Conservation (phyloP, 2,113 vertebrate genomes). For the Dipodomys spectabilis region DNA sequence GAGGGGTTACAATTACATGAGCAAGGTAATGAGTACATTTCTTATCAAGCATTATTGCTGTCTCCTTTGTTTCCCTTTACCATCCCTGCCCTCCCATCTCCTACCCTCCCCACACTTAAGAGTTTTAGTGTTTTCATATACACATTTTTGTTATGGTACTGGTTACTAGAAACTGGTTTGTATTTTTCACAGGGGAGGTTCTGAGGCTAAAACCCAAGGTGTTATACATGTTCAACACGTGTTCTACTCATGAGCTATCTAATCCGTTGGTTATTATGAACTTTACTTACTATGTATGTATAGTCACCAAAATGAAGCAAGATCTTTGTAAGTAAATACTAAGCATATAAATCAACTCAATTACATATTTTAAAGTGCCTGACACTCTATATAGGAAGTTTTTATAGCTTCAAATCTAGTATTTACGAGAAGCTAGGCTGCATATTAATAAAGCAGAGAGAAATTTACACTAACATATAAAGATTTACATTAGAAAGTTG, state of each 20-base stretch:
- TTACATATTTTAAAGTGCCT: conserved; percentile 29
- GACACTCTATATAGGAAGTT: conserved; percentile 3
- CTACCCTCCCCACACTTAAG: too few relatives aligned
- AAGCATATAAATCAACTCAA: conserved; percentile 50
- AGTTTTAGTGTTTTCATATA: conserved; percentile 26
- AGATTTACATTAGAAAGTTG: conserved; percentile 46
- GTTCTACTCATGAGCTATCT: not conserved
- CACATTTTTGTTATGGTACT: conserved; percentile 14
- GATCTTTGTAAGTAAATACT: conserved; percentile 27
- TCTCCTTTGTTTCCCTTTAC: too few relatives aligned
- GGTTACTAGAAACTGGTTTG: not conserved
- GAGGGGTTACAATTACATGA: too few relatives aligned
- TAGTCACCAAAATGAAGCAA: conserved; percentile 23
- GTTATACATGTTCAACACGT: not conserved
- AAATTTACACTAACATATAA: conserved; percentile 43
- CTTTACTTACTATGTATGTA: conserved; percentile 22
- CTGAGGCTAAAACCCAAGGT: not conserved
- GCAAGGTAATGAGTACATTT: too few relatives aligned
- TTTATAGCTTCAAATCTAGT: not conserved
- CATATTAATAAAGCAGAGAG: conserved; percentile 34
- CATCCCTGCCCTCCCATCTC: too few relatives aligned
- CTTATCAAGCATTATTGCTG: too few relatives aligned
- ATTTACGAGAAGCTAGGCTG: conserved; percentile 22
- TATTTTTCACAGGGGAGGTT: not conserved
- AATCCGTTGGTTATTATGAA: not conserved